phyloP scores from a whole-genome alignment of 2,113 vertebrate genomes.

The Petrocephalus zakoni region DNA sequence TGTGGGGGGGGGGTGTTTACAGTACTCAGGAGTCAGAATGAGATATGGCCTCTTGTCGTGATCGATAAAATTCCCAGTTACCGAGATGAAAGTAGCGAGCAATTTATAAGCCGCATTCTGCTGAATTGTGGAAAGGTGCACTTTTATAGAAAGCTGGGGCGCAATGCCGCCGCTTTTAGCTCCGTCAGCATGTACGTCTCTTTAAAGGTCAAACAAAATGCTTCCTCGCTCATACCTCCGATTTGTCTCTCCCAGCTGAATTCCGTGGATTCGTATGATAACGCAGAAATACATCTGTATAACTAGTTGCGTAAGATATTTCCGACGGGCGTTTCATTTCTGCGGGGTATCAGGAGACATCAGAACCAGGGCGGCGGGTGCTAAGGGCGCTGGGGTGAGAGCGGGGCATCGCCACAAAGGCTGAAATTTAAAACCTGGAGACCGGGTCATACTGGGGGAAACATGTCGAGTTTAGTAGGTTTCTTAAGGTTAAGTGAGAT shows the following conservation, averaged over 20 bases:
- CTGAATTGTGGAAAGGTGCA: not conserved
- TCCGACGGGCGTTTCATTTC: not conserved
- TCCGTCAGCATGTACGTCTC: slow-evolving; percentile 5
- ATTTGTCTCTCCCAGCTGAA: not conserved
- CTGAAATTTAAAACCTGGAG: slow-evolving; percentile 37
- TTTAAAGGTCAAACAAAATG: not conserved
- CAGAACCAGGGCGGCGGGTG: not conserved
- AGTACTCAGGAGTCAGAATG: slow-evolving; percentile 16
- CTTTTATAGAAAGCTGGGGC: slow-evolving; percentile 1
- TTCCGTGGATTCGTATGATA: not conserved
- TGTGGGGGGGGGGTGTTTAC: not conserved
- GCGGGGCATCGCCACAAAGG: slow-evolving; percentile 32
- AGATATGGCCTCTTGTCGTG: slow-evolving; percentile 5
- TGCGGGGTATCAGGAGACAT: not conserved
- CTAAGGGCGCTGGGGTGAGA: not conserved
- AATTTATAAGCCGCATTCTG: slow-evolving; percentile 18
- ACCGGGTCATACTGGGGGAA: not conserved
- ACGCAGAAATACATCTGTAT: not conserved
- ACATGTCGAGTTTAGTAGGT: not conserved
- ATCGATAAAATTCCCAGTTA: slow-evolving; percentile 12
- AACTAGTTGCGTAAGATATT: not conserved
- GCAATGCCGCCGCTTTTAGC: not conserved
- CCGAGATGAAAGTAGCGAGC: not conserved
- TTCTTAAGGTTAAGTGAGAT: not conserved
- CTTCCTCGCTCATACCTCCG: not conserved